Conservation (phyloP, 2,113 vertebrate genomes). For the Ceyx melanurus region DNA sequence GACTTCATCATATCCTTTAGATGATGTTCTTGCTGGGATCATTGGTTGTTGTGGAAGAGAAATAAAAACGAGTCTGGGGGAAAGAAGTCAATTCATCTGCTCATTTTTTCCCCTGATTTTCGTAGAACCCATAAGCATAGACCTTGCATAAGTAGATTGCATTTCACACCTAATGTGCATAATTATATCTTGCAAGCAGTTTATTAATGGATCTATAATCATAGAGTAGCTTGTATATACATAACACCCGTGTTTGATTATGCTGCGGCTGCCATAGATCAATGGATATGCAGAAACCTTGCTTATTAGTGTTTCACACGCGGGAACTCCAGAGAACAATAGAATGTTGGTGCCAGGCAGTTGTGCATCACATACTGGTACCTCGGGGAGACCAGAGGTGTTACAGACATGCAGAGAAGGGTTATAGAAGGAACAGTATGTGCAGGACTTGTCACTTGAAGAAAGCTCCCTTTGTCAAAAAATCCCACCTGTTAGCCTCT, state of each 20-base stretch:
- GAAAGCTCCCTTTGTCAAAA: background rate
- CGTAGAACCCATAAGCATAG: background rate
- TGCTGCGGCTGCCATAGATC: constrained; percentile 52
- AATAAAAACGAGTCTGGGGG: background rate
- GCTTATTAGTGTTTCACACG: background rate
- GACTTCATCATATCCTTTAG: background rate
- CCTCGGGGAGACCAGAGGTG: background rate
- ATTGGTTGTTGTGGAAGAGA: background rate
- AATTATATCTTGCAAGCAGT: constrained; percentile 52
- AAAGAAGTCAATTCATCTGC: background rate
- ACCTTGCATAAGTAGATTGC: background rate
- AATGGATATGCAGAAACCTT: constrained; percentile 13
- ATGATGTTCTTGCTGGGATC: background rate
- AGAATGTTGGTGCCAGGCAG: background rate
- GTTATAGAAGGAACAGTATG: background rate
- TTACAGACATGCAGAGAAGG: background rate
- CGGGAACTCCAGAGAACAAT: background rate
- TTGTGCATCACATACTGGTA: background rate
- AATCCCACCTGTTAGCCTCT: background rate
- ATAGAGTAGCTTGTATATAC: constrained; percentile 6
- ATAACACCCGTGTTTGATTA: constrained; percentile 29
- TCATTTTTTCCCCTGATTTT: background rate
- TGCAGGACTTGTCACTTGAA: background rate
- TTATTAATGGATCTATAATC: constrained; percentile 60
- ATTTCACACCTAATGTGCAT: constrained; percentile 26